Base-by-base conservation (phyloP, 2,113 vertebrate species). In the Puffinus mauretanicus region DNA sequence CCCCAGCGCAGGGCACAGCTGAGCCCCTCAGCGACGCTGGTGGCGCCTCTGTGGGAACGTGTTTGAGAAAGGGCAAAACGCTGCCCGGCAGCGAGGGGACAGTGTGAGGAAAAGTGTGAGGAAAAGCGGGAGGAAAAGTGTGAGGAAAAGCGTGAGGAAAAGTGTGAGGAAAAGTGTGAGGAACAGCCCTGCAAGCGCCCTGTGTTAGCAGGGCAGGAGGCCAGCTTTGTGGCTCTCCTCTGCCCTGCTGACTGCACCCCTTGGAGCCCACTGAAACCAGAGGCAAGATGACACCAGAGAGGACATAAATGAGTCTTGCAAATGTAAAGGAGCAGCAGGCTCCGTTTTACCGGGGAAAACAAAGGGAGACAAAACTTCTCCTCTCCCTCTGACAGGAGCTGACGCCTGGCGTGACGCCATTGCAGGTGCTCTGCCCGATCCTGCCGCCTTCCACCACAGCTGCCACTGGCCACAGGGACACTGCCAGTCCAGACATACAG, bases 341-440 rank as follows among this genome's bases (percentile, higher is more conserved):
- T 66, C 30, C 7, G 0, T 60, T 44, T 73, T 21, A 72, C 8
- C 4, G 4, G 20, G 16, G 13, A 65, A 81, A 72, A n/a, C n/a
- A 65, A 58, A 55, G 19, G 58, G 30, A 51, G 30, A 58, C 36
- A 49, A 30, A 57, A 47, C 7, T 47, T 47, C 36, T 44, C 38
- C 22, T 47, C 8, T 46, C 44, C 21, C 44, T 44, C 58, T n/a
- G 21, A 42, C 42, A 51, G 69, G 44, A 51, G 36, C n/a, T 26
- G 51, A 42, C 0, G 1, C 22, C 32, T 32, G 44, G 42, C 6
- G 6, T 16, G 58, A 65, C 1, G 2, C 18, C 22, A 29, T 7
- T 24, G 38, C 44, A 26, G 60, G 34, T 51, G 36, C 36, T 58
- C 27, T 38, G 44, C 46, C 38, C 5, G 1, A 11, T 30, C 69